Evolutionary conservation across 2,113 vertebrate species (phyloP).

Genomic region (Ploceus nigricollis): DNA sequence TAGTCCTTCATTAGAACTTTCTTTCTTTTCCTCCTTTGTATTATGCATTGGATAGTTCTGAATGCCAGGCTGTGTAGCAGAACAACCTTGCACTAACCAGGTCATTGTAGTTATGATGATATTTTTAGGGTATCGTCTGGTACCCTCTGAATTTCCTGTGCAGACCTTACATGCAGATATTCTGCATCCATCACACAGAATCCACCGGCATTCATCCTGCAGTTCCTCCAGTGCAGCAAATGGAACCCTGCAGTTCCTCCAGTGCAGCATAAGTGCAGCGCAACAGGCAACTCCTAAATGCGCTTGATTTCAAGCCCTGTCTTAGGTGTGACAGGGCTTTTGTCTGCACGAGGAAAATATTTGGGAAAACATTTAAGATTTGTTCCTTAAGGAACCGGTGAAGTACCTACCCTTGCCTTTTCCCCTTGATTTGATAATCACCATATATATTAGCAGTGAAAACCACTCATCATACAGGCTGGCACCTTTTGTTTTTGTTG

Average conservation of each 20-base stretch:
- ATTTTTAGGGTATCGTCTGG: neutral
- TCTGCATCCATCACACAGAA: neutral
- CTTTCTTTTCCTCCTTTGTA: neutral
- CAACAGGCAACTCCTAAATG: neutral
- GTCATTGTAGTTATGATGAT: neutral
- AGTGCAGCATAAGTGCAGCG: neutral
- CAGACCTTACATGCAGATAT: neutral
- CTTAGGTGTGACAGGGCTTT: neutral
- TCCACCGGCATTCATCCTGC: neutral
- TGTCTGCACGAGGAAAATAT: neutral
- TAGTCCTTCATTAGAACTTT: no score
- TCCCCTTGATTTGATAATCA: neutral
- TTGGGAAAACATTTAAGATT: neutral
- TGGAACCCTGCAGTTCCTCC: neutral
- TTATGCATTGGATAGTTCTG: neutral
- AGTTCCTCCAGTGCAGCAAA: neutral
- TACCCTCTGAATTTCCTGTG: neutral
- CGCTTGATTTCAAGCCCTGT: neutral
- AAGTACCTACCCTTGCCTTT: fast-evolving
- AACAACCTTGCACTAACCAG: neutral
- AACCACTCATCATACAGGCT: neutral
- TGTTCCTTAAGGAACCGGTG: neutral
- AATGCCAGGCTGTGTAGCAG: neutral
- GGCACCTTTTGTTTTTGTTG: neutral
- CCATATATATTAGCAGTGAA: neutral